Base-by-base conservation (phyloP, 2,888 invertebrate species). In the Apodemia duryi region DNA sequence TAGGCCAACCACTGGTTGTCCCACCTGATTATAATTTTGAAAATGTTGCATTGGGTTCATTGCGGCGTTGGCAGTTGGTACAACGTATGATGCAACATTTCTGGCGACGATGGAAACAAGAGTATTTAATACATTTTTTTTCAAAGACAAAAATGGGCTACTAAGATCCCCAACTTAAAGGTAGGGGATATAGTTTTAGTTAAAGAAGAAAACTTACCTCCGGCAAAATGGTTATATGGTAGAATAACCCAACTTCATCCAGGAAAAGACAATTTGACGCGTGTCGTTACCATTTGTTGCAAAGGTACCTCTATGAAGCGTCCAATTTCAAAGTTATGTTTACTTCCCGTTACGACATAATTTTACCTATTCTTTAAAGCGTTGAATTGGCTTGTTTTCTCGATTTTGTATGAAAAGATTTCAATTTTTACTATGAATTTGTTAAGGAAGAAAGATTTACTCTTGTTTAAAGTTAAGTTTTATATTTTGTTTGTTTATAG, bases 31-130 rank as follows among this genome's bases (percentile, higher is more conserved):
- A n/a, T 21, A 61, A 35, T n/a, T 2, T 10, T 43, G 10, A 43
- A 10, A 9, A 43, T 10, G 10, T 43, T 43, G 10, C 9, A 43
- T 10, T 43, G 10, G 43, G 9, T 10, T 10, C 10, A 2, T 43
- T 43, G 10, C 29, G 46, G 1, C 62, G 62, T 29, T 62, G 62
- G 46, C 29, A 62, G 13, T 13, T 46, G 28, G 0, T 28, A 7
- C 43, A 62, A 29, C n/a, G 38, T 38, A 62, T 62, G 62, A 11
- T 62, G 6, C 62, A 62, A 43, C 38, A 43, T 62, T 62, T 62
- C 28, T 62, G 28, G 43, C 13, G 13, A n/a, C 10, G 10, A 28
- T 62, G 62, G 46, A 21, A 13, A n/a, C 46, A 41, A 43, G 29
- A 62, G 13, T 46, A 62, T 62, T n/a, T 62, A 3, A 28, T 28